phyloP scores from a whole-genome alignment of 2,888 invertebrate genomes.

The Scrobipalpa atriplicella region DNA sequence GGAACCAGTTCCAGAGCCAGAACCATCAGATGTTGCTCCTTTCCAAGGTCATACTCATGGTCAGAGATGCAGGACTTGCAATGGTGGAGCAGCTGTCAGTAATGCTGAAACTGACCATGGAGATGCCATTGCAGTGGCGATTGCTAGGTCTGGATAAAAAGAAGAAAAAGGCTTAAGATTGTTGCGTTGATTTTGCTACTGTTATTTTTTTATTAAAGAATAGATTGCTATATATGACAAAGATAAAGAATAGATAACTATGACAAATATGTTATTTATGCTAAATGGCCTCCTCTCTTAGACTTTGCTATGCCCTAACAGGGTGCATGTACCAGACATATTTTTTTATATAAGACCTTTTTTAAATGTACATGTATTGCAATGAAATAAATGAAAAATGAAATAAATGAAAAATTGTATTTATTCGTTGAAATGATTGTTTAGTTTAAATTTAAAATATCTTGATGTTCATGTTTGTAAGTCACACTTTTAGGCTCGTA shows the following conservation, averaged over 20 bases:
- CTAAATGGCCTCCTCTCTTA: too few species aligned
- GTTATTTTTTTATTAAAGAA: not conserved
- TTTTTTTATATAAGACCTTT: too few species aligned
- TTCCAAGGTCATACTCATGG: not conserved
- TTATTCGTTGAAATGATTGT: too few species aligned
- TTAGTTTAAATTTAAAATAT: too few species aligned
- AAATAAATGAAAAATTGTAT: too few species aligned
- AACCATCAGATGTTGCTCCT: not conserved
- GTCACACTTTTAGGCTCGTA: too few species aligned
- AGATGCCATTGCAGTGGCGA: constrained; percentile 56
- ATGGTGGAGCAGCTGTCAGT: constrained; percentile 47
- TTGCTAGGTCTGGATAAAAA: constrained; percentile 44
- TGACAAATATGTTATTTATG: not conserved
- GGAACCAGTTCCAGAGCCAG: not conserved
- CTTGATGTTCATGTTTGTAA: too few species aligned
- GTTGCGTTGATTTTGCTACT: not conserved
- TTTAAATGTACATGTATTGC: too few species aligned
- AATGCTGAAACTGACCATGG: constrained; percentile 57
- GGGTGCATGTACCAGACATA: too few species aligned
- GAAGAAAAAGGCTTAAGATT: too few species aligned
- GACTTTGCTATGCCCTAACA: too few species aligned
- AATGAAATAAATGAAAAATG: too few species aligned
- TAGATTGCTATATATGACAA: not conserved
- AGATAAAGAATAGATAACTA: not conserved
- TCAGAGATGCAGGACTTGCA: constrained; percentile 39